A percentile compares a stretch with the other conserved stretches of the same genome.
Evolutionary conservation across 2,797 vertebrate species (phyloP).

Genomic region (Arremon aurantiirostris): DNA sequence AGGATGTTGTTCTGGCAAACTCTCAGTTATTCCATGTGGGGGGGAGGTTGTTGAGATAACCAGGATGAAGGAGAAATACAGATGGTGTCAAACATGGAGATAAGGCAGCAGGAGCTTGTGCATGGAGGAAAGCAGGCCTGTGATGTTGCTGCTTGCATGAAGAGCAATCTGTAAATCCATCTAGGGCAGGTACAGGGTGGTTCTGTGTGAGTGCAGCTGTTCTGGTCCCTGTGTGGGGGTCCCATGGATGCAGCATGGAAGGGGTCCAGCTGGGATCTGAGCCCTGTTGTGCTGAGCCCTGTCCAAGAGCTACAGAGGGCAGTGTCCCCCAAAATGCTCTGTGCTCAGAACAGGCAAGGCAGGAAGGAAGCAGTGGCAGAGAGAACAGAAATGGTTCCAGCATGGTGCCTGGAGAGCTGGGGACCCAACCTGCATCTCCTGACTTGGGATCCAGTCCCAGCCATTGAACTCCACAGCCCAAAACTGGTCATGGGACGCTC

Average conservation of each 20-base stretch:
- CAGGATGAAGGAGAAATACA: not conserved
- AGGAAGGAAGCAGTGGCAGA: not conserved
- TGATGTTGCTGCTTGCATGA: not conserved
- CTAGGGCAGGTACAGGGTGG: not conserved
- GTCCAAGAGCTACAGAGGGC: not conserved
- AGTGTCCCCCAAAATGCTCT: not conserved
- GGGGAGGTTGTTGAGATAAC: not conserved
- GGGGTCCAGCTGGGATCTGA: not conserved
- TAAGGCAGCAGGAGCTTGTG: not conserved
- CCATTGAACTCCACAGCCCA: not conserved
- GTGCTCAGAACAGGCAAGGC: not conserved
- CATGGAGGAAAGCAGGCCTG: not conserved
- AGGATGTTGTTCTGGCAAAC: not conserved
- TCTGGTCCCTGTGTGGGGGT: not conserved
- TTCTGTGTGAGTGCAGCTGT: not conserved
- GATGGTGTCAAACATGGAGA: not conserved
- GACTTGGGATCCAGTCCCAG: not conserved
- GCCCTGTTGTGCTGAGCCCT: not conserved
- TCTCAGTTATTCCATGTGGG: not conserved
- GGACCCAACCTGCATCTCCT: not conserved
- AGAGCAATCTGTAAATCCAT: not conserved
- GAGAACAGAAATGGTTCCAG: not conserved
- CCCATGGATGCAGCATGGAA: not conserved
- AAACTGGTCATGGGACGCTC: not conserved
- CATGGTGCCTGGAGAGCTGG: fast-evolving